Percentiles rank a stretch among this genome's conserved stretches.
Conservation (phyloP, 2,888 invertebrate species). For the Laspeyria flexula region DNA sequence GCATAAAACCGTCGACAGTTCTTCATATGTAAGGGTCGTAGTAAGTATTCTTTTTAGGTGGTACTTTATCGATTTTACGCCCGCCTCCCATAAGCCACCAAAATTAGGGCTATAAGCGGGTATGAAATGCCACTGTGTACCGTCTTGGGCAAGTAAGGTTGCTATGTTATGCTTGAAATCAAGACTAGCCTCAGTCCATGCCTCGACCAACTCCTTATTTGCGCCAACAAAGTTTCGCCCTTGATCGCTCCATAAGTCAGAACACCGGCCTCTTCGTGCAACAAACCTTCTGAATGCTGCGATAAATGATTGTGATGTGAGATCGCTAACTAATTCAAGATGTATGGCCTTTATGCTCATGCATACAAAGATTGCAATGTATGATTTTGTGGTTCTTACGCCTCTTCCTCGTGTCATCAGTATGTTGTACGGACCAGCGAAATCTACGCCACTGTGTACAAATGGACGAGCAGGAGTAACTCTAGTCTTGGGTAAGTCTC, state of each 20-base stretch:
- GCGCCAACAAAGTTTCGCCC: neutral
- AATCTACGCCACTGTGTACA: neutral
- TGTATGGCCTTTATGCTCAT: neutral
- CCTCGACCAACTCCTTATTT: neutral
- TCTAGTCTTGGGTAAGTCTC: slow-evolving; percentile 1
- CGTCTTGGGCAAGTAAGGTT: neutral
- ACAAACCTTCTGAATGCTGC: neutral
- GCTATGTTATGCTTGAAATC: neutral
- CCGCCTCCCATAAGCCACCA: neutral
- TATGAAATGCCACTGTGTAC: neutral
- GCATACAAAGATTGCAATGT: neutral
- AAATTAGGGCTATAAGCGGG: neutral
- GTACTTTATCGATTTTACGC: too few relatives aligned
- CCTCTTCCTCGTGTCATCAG: neutral
- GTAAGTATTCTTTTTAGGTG: neutral
- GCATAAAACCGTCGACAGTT: neutral
- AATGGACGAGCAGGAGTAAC: slow-evolving; percentile 9
- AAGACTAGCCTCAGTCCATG: neutral
- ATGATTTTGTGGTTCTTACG: neutral
- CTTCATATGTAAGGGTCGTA: neutral
- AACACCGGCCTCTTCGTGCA: neutral
- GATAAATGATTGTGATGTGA: neutral
- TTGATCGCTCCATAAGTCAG: slow-evolving; percentile 1
- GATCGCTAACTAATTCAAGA: neutral
- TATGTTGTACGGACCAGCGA: neutral